Evolutionary conservation across 2,888 invertebrate species (phyloP), one percentile per base, ranked within the genome.

Genomic region (Lasioglossum leucozonium): DNA sequence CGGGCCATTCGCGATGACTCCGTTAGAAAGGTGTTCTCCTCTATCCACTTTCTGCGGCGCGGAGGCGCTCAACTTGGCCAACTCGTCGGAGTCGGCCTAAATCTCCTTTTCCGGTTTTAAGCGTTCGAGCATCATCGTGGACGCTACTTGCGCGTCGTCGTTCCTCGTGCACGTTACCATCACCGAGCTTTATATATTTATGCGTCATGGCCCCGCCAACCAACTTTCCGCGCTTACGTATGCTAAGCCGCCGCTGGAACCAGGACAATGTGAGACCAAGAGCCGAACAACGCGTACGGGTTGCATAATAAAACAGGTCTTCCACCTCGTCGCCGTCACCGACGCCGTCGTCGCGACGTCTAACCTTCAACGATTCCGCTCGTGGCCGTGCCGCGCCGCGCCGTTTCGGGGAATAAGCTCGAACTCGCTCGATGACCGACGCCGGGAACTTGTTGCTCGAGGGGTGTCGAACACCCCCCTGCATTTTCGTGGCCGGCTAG

Each of bases 391-490:
- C 37, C 18, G 10, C 42, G n/a, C n/a, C 37, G 26, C 13, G 10
- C 13, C 22, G 4, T 30, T 71, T 11, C 30, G 18, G 77, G n/a
- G 11, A 44, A 34, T 40, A 40, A 69, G 72, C 30, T 55, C 30
- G 51, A 79, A 81, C 37, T 4, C 74, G 77, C 73, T 77, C 72
- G 47, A 58, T 47, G 84, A 86, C 82, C 85, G 69, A 82, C 85
- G 77, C 76, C 40, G 72, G 77, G 62, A 71, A 91, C 90, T 91
- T 90, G 91, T 91, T 91, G 90, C 91, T 81, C 55, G 78, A 72
- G 72, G 77, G 44, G 13, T 18, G 55, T 42, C 65, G 72, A 72
- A n/a, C 55, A n/a, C 16, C 22, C 40, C 40, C 22, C n/a, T n/a
- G 55, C 79, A 78, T 72, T 84, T 84, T 88, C 40, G 37, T 16